These are phyloP conservation scores for Lycophotia porphyrea DNA, from an alignment of 2,888 invertebrate genomes.

Conservation along the genomic window DNA sequence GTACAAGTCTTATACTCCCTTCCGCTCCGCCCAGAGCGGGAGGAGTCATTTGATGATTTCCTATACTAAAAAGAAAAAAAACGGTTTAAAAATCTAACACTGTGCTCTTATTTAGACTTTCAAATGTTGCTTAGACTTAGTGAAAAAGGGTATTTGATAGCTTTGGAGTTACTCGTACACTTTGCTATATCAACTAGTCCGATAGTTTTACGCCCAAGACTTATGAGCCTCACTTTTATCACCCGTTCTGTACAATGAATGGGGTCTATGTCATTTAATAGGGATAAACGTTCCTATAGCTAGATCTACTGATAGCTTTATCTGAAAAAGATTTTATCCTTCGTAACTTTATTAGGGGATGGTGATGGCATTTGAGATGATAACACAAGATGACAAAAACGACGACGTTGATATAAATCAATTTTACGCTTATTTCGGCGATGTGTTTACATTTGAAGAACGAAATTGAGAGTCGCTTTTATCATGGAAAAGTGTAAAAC, in stretches of 20 bases:
- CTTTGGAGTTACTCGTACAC: background rate
- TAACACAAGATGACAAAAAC: constrained; percentile 4
- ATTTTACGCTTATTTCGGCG: background rate
- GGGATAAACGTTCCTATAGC: constrained; percentile 5
- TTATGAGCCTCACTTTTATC: constrained; percentile 35
- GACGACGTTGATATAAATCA: background rate
- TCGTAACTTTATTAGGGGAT: constrained; percentile 23
- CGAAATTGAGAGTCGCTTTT: background rate
- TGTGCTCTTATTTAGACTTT: background rate
- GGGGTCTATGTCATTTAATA: background rate
- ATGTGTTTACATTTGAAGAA: constrained; percentile 3
- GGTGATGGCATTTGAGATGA: constrained; percentile 1
- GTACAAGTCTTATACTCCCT: too few species aligned
- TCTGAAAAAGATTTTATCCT: constrained; percentile 21
- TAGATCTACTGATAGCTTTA: constrained; percentile 8
- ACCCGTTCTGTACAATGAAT: background rate
- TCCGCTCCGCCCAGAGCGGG: too few species aligned
- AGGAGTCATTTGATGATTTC: too few species aligned
- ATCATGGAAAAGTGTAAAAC: background rate
- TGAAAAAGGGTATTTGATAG: background rate
- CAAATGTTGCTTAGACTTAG: background rate
- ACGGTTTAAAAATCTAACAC: background rate
- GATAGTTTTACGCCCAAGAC: constrained; percentile 10
- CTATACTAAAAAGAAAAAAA: too few species aligned
- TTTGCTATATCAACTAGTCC: constrained; percentile 8